Conservation (phyloP, 2,113 vertebrate species). For the Sterrhoptilus dennistouni region DNA sequence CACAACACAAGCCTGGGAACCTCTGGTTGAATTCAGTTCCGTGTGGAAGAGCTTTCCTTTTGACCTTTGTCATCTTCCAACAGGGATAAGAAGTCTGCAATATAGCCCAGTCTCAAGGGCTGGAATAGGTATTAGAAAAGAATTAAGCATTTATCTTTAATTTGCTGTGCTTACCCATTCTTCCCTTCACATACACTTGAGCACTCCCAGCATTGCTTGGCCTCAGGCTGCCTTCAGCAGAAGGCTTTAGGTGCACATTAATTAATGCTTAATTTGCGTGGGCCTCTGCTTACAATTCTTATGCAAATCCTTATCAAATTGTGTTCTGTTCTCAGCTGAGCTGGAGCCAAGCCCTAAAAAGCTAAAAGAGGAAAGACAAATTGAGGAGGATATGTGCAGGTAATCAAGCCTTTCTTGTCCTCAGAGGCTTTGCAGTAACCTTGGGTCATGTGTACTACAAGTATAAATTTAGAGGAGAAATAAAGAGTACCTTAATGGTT, state of each 20-base stretch:
- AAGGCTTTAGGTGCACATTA: slow-evolving; percentile 16
- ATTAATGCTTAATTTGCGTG: slow-evolving; percentile 36
- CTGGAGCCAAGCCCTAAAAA: not conserved
- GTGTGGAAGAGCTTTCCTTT: not conserved
- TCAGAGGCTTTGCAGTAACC: not conserved
- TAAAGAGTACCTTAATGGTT: not conserved
- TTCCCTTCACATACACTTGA: not conserved
- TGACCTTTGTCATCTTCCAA: not conserved
- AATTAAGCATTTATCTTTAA: not conserved
- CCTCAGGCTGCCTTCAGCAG: not conserved
- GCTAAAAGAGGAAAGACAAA: not conserved
- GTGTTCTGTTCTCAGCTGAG: not conserved
- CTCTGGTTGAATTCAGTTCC: not conserved
- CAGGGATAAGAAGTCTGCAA: not conserved
- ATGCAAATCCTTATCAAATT: slow-evolving; percentile 24
- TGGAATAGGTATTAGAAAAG: not conserved
- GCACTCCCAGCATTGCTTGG: not conserved
- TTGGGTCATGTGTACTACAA: not conserved
- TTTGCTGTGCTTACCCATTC: not conserved
- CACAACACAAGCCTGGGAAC: not conserved
- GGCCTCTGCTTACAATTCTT: slow-evolving; percentile 12
- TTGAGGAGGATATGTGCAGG: not conserved
- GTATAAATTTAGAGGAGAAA: slow-evolving; percentile 1
- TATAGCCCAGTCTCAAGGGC: not conserved
- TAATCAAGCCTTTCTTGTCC: slow-evolving; percentile 5